Conservation (phyloP, 92 coral and sea anemone species). For the Paramuricea clavata region DNA sequence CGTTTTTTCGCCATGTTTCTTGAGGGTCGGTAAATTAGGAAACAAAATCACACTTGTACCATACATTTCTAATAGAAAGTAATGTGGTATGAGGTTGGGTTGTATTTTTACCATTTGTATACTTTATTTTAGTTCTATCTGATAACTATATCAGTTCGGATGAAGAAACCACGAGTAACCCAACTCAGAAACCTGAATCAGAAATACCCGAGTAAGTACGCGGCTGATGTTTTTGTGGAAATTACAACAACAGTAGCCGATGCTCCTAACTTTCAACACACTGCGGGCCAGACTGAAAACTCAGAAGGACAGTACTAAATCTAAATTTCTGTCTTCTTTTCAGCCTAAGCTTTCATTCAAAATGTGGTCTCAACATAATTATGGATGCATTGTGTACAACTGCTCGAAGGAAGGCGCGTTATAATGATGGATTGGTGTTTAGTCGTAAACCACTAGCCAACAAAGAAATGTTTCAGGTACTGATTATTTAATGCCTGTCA, state of each 20-base stretch:
- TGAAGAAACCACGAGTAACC: constrained; percentile 27
- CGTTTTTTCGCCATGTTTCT: too few species aligned
- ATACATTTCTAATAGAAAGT: too few species aligned
- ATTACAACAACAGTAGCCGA: too few species aligned
- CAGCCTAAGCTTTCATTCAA: constrained; percentile 80
- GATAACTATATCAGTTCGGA: constrained; percentile 51
- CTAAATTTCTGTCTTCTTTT: background rate
- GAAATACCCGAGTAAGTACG: constrained; percentile 45
- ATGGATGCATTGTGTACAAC: constrained; percentile 85
- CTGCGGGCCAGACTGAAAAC: too few species aligned
- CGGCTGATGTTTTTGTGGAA: too few species aligned
- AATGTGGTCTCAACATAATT: constrained; percentile 89
- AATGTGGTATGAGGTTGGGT: too few species aligned
- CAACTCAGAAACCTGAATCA: constrained; percentile 36
- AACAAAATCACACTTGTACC: too few species aligned
- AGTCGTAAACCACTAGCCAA: constrained; percentile 82
- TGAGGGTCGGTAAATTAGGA: too few species aligned
- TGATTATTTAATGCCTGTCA: background rate
- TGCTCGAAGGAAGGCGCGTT: constrained; percentile 89
- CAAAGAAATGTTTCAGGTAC: constrained; percentile 89
- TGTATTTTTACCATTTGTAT: background rate
- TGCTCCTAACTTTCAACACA: too few species aligned
- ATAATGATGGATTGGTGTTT: constrained; percentile 91
- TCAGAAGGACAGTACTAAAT: background rate
- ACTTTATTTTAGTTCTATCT: constrained; percentile 11